These are phyloP conservation scores for Pseudopipra pipra DNA, from an alignment of 2,113 vertebrate genomes.

Conservation along the genomic window DNA sequence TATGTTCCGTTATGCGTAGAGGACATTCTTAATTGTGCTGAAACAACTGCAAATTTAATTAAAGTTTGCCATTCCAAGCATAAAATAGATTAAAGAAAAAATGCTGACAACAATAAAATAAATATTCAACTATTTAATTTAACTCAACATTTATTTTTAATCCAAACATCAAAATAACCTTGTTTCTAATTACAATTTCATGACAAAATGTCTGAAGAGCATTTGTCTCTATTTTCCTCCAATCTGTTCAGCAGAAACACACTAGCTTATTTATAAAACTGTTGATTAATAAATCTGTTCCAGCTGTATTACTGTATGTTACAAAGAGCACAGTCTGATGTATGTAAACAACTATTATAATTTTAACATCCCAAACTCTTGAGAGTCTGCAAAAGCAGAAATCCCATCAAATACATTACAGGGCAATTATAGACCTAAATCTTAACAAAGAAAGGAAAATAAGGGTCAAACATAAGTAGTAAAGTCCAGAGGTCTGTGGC, in stretches of 20 bases:
- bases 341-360: not conserved
- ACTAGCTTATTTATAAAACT: slow-evolving; percentile 13
- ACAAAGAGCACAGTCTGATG: not conserved
- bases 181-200: slow-evolving; percentile 47
- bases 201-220: slow-evolving; percentile 14
- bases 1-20: slow-evolving; percentile 6
- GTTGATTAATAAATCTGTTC: slow-evolving; percentile 33
- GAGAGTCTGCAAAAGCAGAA: not conserved
- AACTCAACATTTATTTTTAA: slow-evolving; percentile 48
- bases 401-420: not conserved
- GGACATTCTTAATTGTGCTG: slow-evolving; percentile 56
- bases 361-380: not conserved
- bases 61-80: slow-evolving; percentile 51
- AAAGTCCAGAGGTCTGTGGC: not conserved
- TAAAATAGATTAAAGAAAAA: slow-evolving; percentile 57
- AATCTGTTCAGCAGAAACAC: slow-evolving; percentile 1
- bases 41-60: slow-evolving; percentile 69
- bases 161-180: slow-evolving; percentile 54
- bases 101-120: slow-evolving; percentile 47
- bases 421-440: not conserved
- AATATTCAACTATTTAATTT: slow-evolving; percentile 43
- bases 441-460: not conserved
- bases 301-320: slow-evolving; percentile 30
- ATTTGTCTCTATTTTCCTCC: slow-evolving; percentile 11
- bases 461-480: not conserved